Percentiles rank a stretch among this genome's conserved stretches.
These are phyloP conservation scores for Clarias magur DNA, from an alignment of 2,113 vertebrate genomes.

Conservation along the genomic window DNA sequence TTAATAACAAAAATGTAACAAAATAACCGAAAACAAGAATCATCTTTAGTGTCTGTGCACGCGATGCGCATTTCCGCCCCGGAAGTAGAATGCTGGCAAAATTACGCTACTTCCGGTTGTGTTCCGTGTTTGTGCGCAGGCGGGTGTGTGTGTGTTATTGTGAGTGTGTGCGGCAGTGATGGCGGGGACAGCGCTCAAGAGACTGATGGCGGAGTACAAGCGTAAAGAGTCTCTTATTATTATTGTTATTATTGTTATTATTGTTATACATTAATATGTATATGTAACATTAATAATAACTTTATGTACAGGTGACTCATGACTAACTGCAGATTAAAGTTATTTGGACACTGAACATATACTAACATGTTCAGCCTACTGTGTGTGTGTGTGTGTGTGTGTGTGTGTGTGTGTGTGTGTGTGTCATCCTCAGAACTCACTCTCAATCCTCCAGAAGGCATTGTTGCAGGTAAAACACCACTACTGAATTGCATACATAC, in stretches of 20 bases:
- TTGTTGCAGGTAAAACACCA: constrained; percentile 87
- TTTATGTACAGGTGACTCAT: too few species aligned
- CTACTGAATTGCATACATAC: not conserved
- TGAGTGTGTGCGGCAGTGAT: not conserved
- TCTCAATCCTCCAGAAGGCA: constrained; percentile 92
- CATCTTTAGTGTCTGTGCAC: too few species aligned
- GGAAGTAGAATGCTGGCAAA: constrained; percentile 21
- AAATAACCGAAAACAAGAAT: not conserved
- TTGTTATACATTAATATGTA: too few species aligned
- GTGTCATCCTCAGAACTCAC: constrained; percentile 80
- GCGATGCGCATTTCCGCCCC: not conserved
- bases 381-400: not conserved
- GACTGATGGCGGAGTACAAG: constrained; percentile 58
- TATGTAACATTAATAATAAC: too few species aligned
- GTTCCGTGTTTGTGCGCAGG: not conserved
- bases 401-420: constrained; percentile 6
- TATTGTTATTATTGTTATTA: too few species aligned
- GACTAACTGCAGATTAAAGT: too few species aligned
- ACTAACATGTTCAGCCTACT: too few species aligned
- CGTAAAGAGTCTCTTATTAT: constrained; percentile 27
- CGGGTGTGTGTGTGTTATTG: not conserved
- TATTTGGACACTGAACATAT: too few species aligned
- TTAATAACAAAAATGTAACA: not conserved
- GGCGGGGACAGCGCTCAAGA: constrained; percentile 57
- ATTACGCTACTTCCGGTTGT: not conserved